Evolutionary conservation across 1,140 invertebrate genomes (phyloP), one percentile per base, ranked within the genome.

Genomic region (Anastrepha obliqua): DNA sequence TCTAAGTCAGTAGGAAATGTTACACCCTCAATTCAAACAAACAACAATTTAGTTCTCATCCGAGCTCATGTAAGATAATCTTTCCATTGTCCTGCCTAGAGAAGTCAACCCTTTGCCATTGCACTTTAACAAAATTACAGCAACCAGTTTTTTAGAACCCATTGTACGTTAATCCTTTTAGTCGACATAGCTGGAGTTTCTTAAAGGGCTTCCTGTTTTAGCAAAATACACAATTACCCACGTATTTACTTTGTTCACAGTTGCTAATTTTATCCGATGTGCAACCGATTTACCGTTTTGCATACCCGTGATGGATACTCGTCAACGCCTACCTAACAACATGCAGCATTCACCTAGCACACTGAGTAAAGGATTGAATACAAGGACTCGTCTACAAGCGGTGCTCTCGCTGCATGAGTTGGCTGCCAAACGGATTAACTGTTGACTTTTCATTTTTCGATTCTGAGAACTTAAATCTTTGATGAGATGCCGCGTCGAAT

Each of bases 41-140:
- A 13, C 47, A 55, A 20, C 51, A 81, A 55, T 15, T 74, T 15
- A 4, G 47, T 15, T 44, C 85, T 92, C 89, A 92, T 92, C 89
- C 90, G 87, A 87, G 91, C 89, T 92, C 90, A 92, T 91, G 90
- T 88, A 51, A 88, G 90, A 91, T 92, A 91, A 92, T 92, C 90
- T 89, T 89, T 89, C 89, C 91, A 92, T 91, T 91, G 90, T 91
- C 90, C 91, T 81, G 74, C 74, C 74, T 55, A 47, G 5, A 89
- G 89, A 89, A 85, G 81, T 58, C 86, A 88, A 87, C 86, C 88
- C 86, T 88, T 88, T 87, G 47, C 47, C 7, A 58, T 58, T 87
- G 58, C 58, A 42, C 78, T 87, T 70, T 47, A 58, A 39, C 20
- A 15, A 55, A 87, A 70, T 86, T 67, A 55, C 58, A 11, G 15